phyloP scores from a whole-genome alignment of 2,113 vertebrate genomes.

The Gulo gulo region DNA sequence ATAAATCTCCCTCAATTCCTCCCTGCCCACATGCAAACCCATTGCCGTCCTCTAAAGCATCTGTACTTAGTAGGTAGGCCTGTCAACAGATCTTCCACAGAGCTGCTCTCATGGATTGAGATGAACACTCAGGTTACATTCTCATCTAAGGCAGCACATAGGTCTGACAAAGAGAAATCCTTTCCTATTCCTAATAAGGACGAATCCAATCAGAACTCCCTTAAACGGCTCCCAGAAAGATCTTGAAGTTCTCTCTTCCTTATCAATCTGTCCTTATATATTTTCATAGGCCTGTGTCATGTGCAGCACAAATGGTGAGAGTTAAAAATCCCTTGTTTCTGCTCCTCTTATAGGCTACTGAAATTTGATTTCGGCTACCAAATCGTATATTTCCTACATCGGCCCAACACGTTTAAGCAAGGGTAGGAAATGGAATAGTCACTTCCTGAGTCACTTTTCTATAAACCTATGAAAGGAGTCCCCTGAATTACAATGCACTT shows the following conservation, averaged over 20 bases:
- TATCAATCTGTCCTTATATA: background rate
- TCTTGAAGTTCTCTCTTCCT: background rate
- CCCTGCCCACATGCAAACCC: background rate
- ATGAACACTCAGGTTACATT: background rate
- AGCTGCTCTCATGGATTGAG: background rate
- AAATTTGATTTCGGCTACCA: constrained; percentile 24
- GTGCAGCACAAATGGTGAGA: background rate
- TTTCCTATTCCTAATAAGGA: background rate
- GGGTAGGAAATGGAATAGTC: constrained; percentile 20
- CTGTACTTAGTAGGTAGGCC: background rate
- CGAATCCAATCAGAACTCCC: background rate
- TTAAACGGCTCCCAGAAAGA: constrained; percentile 2
- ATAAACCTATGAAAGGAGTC: background rate
- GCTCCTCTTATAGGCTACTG: background rate
- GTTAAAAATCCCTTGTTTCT: constrained; percentile 20
- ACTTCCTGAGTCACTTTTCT: background rate
- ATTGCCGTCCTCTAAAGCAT: background rate
- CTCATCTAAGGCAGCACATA: background rate
- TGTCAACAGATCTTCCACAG: constrained; percentile 17
- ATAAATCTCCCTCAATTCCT: background rate
- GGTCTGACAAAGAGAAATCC: background rate
- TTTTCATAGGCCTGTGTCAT: background rate
- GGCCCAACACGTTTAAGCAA: background rate
- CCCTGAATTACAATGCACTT: background rate
- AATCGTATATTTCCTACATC: background rate